Conservation (phyloP, 2,113 vertebrate species). For the Rhadina sibilatrix region DNA sequence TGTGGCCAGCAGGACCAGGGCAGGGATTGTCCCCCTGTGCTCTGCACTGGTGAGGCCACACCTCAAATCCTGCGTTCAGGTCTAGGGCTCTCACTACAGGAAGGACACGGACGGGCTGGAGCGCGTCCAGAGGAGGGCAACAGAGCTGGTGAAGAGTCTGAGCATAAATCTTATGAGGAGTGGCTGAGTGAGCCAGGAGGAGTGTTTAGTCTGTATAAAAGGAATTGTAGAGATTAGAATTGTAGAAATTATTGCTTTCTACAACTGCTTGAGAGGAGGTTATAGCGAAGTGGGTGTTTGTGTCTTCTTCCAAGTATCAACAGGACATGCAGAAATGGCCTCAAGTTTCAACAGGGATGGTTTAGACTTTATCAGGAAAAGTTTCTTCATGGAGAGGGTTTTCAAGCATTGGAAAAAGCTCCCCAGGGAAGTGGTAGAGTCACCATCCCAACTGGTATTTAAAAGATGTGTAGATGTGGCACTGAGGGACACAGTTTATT, state of each 20-base stretch:
- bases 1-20: background rate
- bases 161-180: background rate
- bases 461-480: background rate
- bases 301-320: background rate
- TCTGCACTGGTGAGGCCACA: accelerated
- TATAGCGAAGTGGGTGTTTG: background rate
- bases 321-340: background rate
- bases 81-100: background rate
- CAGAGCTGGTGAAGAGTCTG: background rate
- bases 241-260: background rate
- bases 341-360: background rate
- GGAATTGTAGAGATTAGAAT: background rate
- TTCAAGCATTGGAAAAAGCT: background rate
- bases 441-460: background rate
- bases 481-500: accelerated
- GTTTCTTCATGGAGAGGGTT: background rate
- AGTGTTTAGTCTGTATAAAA: background rate
- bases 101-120: background rate
- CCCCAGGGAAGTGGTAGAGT: background rate
- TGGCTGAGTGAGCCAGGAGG: background rate
- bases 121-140: background rate
- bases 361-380: background rate
- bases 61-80: accelerated
- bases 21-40: accelerated
- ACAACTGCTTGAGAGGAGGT: background rate